Conservation (phyloP, 2,888 invertebrate genomes). For the Troglohyphantes excavatus region DNA sequence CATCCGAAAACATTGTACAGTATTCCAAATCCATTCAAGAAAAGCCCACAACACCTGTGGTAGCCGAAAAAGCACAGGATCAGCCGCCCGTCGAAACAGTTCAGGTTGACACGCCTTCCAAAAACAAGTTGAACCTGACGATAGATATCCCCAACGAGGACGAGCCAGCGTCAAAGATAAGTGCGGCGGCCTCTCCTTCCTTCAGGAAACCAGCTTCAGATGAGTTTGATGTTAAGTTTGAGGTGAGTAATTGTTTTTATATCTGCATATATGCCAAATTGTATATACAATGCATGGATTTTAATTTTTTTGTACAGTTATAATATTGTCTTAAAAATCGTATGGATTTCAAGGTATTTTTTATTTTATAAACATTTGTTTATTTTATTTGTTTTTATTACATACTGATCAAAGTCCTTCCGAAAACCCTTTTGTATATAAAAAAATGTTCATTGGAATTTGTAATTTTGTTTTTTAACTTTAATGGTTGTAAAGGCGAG, state of each 20-base stretch:
- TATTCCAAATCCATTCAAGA: background rate
- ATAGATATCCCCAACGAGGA: conserved; percentile 69
- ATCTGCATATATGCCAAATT: no score
- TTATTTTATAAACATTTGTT: no score
- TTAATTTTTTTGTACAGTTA: no score
- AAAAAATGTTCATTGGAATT: no score
- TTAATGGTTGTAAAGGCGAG: no score
- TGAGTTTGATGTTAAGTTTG: conserved; percentile 74
- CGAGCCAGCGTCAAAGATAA: conserved; percentile 15
- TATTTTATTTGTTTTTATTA: no score
- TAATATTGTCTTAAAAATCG: no score
- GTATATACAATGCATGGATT: no score
- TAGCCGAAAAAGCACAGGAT: background rate
- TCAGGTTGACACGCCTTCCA: conserved; percentile 47
- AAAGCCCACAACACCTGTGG: background rate
- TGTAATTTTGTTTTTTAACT: no score
- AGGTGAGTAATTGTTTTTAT: conserved; percentile 56
- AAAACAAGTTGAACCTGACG: conserved; percentile 68
- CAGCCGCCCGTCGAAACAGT: background rate
- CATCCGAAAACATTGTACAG: conserved; percentile 7
- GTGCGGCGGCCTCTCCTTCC: conserved; percentile 38
- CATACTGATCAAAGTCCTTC: no score
- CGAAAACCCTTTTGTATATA: no score
- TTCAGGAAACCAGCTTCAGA: conserved; percentile 51
- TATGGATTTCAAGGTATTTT: no score